Conservation (phyloP, 2,797 vertebrate species). For the Xiphophorus birchmanni region DNA sequence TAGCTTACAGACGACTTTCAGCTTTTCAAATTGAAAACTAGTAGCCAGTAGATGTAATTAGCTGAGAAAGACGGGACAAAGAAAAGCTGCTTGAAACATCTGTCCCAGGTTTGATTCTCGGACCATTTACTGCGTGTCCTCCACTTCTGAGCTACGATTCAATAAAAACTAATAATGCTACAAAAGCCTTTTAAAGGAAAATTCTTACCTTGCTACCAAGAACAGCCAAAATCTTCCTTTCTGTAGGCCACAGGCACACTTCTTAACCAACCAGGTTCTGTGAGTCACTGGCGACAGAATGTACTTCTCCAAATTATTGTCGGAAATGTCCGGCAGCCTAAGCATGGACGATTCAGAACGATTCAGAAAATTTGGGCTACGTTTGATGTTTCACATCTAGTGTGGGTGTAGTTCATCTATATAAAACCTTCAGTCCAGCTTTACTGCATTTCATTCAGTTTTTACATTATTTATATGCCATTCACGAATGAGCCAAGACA, state of each 20-base stretch:
- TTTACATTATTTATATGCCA: not conserved
- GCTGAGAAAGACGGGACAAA: not conserved
- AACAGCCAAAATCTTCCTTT: not conserved
- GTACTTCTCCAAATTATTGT: not conserved
- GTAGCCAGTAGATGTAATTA: not conserved
- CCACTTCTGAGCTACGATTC: not conserved
- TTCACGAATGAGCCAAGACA: not conserved
- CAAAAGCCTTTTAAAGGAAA: not conserved
- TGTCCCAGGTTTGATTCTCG: not conserved
- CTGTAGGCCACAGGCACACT: not conserved
- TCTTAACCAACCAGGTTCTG: not conserved
- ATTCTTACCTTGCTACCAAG: not conserved
- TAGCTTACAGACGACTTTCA: not conserved
- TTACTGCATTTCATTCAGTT: not conserved
- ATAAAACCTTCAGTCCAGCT: not conserved
- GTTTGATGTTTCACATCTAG: not conserved
- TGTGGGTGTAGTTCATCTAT: not conserved
- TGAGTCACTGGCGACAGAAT: not conserved
- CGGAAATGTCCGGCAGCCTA: not conserved
- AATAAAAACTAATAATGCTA: not conserved
- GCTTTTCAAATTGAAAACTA: not conserved
- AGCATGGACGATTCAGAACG: not conserved
- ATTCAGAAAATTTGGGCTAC: not conserved
- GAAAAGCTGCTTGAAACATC: not conserved
- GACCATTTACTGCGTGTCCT: not conserved